Evolutionary conservation across 2,797 vertebrate genomes (phyloP).

Genomic region (Sebastes ruberrimus): DNA sequence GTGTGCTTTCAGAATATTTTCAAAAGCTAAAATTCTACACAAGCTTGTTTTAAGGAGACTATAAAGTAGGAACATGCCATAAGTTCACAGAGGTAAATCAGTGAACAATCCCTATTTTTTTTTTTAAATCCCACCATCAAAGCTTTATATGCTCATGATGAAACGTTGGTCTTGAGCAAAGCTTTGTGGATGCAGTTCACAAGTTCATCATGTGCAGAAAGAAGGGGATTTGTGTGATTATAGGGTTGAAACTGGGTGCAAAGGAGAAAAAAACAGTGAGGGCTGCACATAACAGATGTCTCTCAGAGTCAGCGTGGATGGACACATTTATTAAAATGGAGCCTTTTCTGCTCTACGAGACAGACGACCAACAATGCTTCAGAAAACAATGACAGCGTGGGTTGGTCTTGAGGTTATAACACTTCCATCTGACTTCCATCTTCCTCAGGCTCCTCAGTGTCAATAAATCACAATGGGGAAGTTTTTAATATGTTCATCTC

Average conservation of each 20-base stretch:
- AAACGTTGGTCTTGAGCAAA: neutral
- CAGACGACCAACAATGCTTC: slow-evolving; percentile 18
- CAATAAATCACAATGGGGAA: neutral
- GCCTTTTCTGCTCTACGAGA: neutral
- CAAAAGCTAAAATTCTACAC: neutral
- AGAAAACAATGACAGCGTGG: neutral
- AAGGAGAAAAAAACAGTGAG: neutral
- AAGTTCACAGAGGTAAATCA: neutral
- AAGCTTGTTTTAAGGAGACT: neutral
- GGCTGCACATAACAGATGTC: neutral
- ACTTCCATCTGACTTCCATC: neutral
- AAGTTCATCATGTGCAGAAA: neutral
- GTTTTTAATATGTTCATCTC: neutral
- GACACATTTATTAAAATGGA: neutral
- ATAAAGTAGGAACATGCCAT: neutral
- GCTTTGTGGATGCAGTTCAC: neutral
- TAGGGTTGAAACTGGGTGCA: neutral
- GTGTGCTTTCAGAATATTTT: neutral
- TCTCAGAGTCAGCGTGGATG: neutral
- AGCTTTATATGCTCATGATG: neutral
- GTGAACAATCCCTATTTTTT: neutral
- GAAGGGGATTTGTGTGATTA: slow-evolving; percentile 14
- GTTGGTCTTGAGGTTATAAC: slow-evolving; percentile 1
- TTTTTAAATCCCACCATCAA: neutral
- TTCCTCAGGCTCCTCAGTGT: neutral